Evolutionary conservation across 2,797 vertebrate species (phyloP).

Genomic region (Danio tinwini): DNA sequence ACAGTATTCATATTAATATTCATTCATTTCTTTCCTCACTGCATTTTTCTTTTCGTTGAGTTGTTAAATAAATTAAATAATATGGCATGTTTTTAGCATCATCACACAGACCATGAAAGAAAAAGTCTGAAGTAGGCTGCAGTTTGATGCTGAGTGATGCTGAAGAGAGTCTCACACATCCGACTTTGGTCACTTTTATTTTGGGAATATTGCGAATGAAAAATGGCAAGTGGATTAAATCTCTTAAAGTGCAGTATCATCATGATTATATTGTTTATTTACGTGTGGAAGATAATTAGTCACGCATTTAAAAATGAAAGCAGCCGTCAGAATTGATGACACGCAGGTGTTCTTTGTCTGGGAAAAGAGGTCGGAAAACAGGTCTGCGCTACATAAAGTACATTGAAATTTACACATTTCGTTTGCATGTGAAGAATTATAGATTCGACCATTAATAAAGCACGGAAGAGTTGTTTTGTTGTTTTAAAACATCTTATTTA

Average conservation of each 20-base stretch:
- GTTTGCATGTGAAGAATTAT: not conserved
- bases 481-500: not conserved
- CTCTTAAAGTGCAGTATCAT: no score
- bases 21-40: rapidly evolving
- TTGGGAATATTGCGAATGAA: not conserved
- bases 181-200: not conserved
- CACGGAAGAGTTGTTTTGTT: not conserved
- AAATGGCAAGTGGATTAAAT: not conserved
- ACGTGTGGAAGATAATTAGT: not conserved
- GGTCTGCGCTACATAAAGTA: no score
- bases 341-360: slow-evolving; percentile 7
- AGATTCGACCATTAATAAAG: not conserved
- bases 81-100: not conserved
- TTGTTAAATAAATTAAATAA: not conserved
- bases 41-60: not conserved
- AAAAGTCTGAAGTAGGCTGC: not conserved
- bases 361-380: not conserved
- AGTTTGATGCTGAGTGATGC: slow-evolving; percentile 20
- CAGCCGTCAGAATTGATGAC: not conserved
- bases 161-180: not conserved
- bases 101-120: no score
- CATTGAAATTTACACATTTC: no score
- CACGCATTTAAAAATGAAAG: not conserved
- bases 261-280: not conserved
- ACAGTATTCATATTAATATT: not conserved